Percentiles rank a stretch among this genome's conserved stretches.
phyloP scores from a whole-genome alignment of 2,888 invertebrate genomes.

The Andrena bicolor region DNA sequence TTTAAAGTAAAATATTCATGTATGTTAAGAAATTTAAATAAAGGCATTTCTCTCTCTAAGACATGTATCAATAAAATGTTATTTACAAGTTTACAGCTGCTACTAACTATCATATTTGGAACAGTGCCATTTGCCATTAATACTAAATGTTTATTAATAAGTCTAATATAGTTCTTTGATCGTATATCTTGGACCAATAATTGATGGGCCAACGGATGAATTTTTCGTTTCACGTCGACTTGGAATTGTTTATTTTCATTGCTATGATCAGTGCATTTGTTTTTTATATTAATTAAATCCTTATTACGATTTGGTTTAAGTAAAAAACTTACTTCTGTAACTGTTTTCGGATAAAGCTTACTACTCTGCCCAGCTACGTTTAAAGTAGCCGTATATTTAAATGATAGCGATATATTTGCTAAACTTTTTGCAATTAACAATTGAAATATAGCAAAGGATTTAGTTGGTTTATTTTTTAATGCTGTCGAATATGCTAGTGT shows the following conservation, averaged over 20 bases:
- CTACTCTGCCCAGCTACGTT: constrained; percentile 47
- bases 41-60: constrained; percentile 65
- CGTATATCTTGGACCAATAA: constrained; percentile 74
- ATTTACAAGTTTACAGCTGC: constrained; percentile 63
- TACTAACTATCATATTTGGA: constrained; percentile 51
- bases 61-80: constrained; percentile 57
- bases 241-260: constrained; percentile 21
- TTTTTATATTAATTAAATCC: constrained; percentile 4
- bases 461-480: constrained; percentile 61
- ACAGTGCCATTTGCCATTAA: constrained; percentile 51
- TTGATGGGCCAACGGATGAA: constrained; percentile 64
- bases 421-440: constrained; percentile 69
- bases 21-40: constrained; percentile 74
- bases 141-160: constrained; percentile 65
- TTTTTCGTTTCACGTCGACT: constrained; percentile 44
- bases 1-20: constrained; percentile 75
- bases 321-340: constrained; percentile 31
- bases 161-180: constrained; percentile 65
- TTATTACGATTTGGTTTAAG: constrained; percentile 17
- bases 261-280: neutral
- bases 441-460: constrained; percentile 74
- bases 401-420: constrained; percentile 67
- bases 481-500: constrained; percentile 50
- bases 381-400: constrained; percentile 57
- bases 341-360: constrained; percentile 44